Conservation (phyloP, 2,888 invertebrate species). For the Myopa tessellatipennis region DNA sequence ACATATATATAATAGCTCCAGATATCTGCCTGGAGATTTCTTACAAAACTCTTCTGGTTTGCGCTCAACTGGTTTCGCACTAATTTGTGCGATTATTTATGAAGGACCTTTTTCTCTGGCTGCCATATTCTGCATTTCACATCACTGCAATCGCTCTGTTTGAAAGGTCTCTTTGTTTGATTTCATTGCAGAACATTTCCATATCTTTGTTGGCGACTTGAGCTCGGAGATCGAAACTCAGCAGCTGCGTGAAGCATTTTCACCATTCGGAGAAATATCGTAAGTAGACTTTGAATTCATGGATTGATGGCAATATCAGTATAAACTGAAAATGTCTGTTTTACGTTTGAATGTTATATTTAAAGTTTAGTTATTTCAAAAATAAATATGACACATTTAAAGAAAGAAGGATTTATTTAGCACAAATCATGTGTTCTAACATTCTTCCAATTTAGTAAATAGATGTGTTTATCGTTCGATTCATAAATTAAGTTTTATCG, state of each 20-base stretch:
- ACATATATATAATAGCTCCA: too few species aligned
- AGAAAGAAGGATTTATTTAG: too few species aligned
- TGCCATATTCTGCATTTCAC: not conserved
- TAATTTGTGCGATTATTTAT: too few species aligned
- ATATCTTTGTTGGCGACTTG: constrained; percentile 99
- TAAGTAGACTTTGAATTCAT: constrained; percentile 71
- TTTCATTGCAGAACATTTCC: constrained; percentile 91
- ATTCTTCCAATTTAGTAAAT: too few species aligned
- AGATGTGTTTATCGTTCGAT: too few species aligned
- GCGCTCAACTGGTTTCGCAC: too few species aligned
- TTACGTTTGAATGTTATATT: not conserved
- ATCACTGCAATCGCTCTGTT: constrained; percentile 1
- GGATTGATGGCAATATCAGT: not conserved
- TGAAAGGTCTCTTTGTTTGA: constrained; percentile 12
- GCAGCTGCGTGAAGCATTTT: constrained; percentile 95
- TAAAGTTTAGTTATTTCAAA: too few species aligned
- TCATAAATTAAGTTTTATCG: too few species aligned
- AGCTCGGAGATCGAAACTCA: constrained; percentile 99
- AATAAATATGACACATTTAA: too few species aligned
- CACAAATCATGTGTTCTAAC: too few species aligned
- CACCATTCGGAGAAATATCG: constrained; percentile 99
- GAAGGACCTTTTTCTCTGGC: not conserved
- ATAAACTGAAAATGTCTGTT: not conserved
- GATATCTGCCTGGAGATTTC: too few species aligned
- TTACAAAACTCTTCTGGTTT: too few species aligned